Percentiles rank a stretch among this genome's conserved stretches.
Evolutionary conservation across 2,888 invertebrate genomes (phyloP).

Genomic region (Phytoseiulus persimilis): DNA sequence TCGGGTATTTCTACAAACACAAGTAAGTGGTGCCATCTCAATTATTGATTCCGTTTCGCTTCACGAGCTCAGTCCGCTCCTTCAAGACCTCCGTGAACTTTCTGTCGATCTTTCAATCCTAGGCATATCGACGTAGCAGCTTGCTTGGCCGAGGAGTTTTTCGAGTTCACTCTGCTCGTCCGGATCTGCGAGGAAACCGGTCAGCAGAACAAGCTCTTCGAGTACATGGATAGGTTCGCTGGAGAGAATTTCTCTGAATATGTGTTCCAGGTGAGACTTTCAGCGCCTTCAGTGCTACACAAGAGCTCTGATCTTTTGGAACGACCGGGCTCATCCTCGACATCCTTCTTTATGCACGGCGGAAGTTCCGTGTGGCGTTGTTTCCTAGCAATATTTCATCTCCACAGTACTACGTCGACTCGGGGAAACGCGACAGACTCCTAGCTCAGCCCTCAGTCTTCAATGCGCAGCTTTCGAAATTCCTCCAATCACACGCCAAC

Average conservation of each 20-base stretch:
- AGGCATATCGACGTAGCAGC: constrained; percentile 14
- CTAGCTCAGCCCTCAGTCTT: background rate
- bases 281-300: too few species aligned
- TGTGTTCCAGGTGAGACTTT: constrained; percentile 9
- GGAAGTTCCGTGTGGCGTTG: background rate
- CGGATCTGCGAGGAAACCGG: constrained; percentile 29
- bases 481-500: constrained; percentile 9
- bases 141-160: constrained; percentile 8
- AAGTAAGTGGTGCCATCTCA: background rate
- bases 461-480: constrained; percentile 6
- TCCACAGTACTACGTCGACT: constrained; percentile 26
- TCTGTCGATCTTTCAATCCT: background rate
- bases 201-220: constrained; percentile 21
- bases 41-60: too few species aligned
- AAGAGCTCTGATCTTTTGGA: too few species aligned
- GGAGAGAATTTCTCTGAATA: constrained; percentile 19
- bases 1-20: constrained; percentile 22
- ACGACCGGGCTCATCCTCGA: too few species aligned
- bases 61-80: background rate
- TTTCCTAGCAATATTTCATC: background rate
- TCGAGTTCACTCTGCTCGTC: constrained; percentile 17
- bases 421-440: constrained; percentile 19
- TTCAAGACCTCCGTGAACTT: too few species aligned
- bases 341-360: too few species aligned
- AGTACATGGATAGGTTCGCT: constrained; percentile 33